Base-by-base conservation (phyloP, 2,113 vertebrate species). In the Oophaga pumilio region DNA sequence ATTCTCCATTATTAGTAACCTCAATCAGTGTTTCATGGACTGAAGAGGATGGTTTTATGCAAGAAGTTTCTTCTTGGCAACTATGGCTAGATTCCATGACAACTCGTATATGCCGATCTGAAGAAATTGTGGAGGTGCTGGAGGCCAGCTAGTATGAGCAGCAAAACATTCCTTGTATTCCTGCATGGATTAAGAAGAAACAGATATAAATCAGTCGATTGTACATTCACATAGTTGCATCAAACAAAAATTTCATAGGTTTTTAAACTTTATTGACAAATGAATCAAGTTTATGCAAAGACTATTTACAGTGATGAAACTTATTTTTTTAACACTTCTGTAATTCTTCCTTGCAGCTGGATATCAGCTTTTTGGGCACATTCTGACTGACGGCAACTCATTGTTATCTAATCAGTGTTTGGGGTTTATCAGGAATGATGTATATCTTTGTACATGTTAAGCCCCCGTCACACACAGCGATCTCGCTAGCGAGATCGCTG, bases 51-150 rank as follows among this genome's bases (percentile, higher is more conserved):
- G 92, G 74, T 85, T 91, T 93, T 86, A 85, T 22, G 26, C 93
- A 88, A 89, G 81, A 1, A 91, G 89, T 56, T 92, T 93, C 89
- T 94, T 92, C 0, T 91, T 84, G 77, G 60, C 81, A 64, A 20
- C 24, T 62, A 2, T 92, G 89, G 84, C 89, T 87, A 87, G 91
- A 93, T 87, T 97, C 97, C 96, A 98, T 97, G 89, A 91, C 90
- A 77, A 89, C 89, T 2, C 76, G 26, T 6, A 60, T 14, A 74
- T 74, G 26, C 87, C 91, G 91, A 91, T 85, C 66, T 87, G 90
- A 80, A 90, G 89, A 6, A 33, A 57, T 82, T 66, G 49, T 9
- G 57, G 0, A 0, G 76, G 79, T 3, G 84, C 90, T 50, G 24
- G 33, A 84, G 18, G 59, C 76, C 89, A 52, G 28, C 86, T 89